Base-by-base conservation (phyloP, 1,140 invertebrate species). In the Leptinotarsa undecemlineata region DNA sequence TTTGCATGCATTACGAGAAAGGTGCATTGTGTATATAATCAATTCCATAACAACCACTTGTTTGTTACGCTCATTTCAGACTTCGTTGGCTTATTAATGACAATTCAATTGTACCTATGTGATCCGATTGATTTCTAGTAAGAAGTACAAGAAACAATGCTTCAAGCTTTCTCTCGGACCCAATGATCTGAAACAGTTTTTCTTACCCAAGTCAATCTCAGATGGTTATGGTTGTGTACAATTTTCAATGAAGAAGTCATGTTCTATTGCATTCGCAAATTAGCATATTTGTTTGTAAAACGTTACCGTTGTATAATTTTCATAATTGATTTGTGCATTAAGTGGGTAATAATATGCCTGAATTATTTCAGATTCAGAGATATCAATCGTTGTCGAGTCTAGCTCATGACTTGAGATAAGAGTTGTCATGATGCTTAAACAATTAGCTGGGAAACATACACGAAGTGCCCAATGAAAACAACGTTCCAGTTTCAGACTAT, bases 291-390 rank as follows among this genome's bases (percentile, higher is more conserved):
- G 61, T 72, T 23, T 72, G 21, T 26, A 68, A 68, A 68, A 33
- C 33, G 66, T 33, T 42, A 6, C 66, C 42, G n/a, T 68, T 33
- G 33, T 68, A 68, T 68, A 68, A 68, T 68, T 68, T 68, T 68
- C 66, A 68, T 68, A 68, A 68, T 68, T 68, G 66, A 68, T 68
- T 68, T 68, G 66, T 68, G 23, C 42, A 42, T 68, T 68, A 72
- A 72, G 23, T 42, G 20, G 70, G 61, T 72, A 61, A 72, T 61
- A 63, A 42, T 26, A 33, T 33, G 51, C 17, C 51, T 57, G 51
- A 57, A 57, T 57, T 57, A 19, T 57, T 57, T 57, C 51, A 57
- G 51, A 57, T 57, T 57, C 51, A 57, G 51, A 57, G 51, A 57
- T 57, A 57, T 57, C 17, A 57, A 57, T 57, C 51, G 51, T 4